Evolutionary conservation across 2,797 vertebrate species (phyloP).

Genomic region (Chaunax sp.): DNA sequence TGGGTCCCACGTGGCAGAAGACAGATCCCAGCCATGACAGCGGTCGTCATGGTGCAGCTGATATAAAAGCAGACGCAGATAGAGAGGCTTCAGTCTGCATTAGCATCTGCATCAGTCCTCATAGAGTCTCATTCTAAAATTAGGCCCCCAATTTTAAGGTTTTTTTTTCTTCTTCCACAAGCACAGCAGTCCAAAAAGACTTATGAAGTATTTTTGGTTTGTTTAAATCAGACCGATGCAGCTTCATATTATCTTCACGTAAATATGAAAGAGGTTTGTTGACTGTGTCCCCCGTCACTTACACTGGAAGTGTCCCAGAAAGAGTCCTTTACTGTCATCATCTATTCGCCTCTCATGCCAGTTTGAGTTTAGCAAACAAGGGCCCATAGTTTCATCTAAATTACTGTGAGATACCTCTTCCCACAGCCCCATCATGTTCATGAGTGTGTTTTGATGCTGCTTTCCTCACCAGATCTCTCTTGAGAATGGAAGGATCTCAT

Average conservation of each 20-base stretch:
- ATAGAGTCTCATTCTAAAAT: neutral
- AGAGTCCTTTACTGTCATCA: too few species aligned
- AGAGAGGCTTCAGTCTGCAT: neutral
- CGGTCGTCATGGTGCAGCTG: constrained; percentile 65
- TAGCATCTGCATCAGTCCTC: too few species aligned
- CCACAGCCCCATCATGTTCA: neutral
- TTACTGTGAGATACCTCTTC: neutral
- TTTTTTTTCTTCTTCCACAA: too few species aligned
- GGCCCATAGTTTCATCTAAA: neutral
- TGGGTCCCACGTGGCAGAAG: constrained; percentile 57
- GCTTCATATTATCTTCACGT: too few species aligned
- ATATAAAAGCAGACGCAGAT: constrained; percentile 14
- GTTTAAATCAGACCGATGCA: too few species aligned
- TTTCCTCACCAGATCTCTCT: neutral
- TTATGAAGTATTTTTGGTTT: too few species aligned
- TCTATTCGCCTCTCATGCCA: neutral
- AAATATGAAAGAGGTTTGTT: too few species aligned
- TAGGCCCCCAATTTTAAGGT: too few species aligned
- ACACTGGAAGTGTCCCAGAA: neutral
- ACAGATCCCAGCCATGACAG: constrained; percentile 59
- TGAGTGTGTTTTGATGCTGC: neutral
- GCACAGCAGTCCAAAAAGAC: too few species aligned
- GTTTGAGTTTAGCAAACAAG: neutral
- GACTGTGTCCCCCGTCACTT: neutral
- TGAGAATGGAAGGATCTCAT: neutral